Base-by-base conservation (phyloP, 1,140 invertebrate species). In the Mamestra configurata region DNA sequence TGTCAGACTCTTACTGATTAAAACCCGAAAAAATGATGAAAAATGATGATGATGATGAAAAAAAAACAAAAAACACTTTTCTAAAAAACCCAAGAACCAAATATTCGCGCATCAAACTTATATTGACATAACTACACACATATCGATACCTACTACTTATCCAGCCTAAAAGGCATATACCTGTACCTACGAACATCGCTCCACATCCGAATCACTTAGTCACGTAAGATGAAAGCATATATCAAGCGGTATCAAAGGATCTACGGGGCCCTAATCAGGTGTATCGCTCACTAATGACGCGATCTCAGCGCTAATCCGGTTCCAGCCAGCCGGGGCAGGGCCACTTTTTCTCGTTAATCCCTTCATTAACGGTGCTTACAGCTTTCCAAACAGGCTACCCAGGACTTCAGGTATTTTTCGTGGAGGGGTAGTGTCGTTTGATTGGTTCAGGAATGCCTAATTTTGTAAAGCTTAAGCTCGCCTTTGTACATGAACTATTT, bases 271-370 rank as follows among this genome's bases (percentile, higher is more conserved):
- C 71, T 91, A 90, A 92, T 92, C 88, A 91, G 88, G 91, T 91
- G 88, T 92, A 91, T 91, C 89, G 84, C 78, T 84, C 82, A 89
- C 88, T 91, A 92, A 92, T 92, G 91, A 83, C 84, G 83, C 82
- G 81, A 86, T 86, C 82, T 85, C 80, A 55, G 46, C 78, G 78
- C 79, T 90, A 90, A 92, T 90, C 89, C 87, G 82, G 85, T 87
- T 87, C 84, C 84, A 82, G 82, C 82, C 87, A 86, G 86, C 84
- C 84, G 79, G 40, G 87, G 79, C 77, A 76, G 77, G 75, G 81
- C 72, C 86, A 90, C 89, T 92, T 92, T 92, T 91, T 92, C 90
- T 90, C 84, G 70, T 79, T 90, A 92, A 93, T 90, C 91, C 88
- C 80, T 86, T 90, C 83, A 89, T 93, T 91, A 91, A 86, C 84